Evolutionary conservation across 2,113 vertebrate genomes (phyloP), one percentile per base, ranked within the genome.

Genomic region (Nestor notabilis): DNA sequence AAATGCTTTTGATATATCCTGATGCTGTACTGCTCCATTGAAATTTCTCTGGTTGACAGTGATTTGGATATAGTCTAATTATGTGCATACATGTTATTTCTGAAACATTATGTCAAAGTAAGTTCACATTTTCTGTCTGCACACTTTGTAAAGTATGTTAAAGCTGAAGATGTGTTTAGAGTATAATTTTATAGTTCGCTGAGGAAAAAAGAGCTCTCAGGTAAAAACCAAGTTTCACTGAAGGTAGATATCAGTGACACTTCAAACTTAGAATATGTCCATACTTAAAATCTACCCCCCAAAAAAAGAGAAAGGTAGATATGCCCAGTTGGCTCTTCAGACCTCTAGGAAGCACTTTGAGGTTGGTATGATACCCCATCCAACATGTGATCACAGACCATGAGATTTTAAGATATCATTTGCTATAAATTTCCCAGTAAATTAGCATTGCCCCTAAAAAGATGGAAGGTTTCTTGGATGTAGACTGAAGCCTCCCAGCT

Each of bases 331-430:
- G 17, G 20, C 5, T 28, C 33, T 66, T 79, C 18, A 58, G 55
- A 41, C 33, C 4, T 41, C 13, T 27, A 52, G 16, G 25, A 71
- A 68, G 7, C 46, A 16, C 23, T 76, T 46, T 80, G 9, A 25
- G n/a, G 18, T 19, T 46, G 12, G 8, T 27, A 27, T 0, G 3
- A 4, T 66, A 39, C 17, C 8, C 11, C 21, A 28, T 19, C 14
- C 3, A 7, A 29, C 1, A 0, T 28, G 9, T 31, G 47, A 76
- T 7, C 15, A 39, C 13, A 61, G 29, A 31, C 3, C 5, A 24
- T 12, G 18, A 4, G 4, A 25, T 23, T 8, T 13, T 33, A 85
- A 76, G 21, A 35, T 9, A 24, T 2, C 0, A 2, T 53, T 74
- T 63, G 13, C 21, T 3, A 2, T 27, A 25, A 43, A 49, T 83